Evolutionary conservation across 2,888 invertebrate species (phyloP), one percentile per base, ranked within the genome.

Genomic region (Timema cristinae): DNA sequence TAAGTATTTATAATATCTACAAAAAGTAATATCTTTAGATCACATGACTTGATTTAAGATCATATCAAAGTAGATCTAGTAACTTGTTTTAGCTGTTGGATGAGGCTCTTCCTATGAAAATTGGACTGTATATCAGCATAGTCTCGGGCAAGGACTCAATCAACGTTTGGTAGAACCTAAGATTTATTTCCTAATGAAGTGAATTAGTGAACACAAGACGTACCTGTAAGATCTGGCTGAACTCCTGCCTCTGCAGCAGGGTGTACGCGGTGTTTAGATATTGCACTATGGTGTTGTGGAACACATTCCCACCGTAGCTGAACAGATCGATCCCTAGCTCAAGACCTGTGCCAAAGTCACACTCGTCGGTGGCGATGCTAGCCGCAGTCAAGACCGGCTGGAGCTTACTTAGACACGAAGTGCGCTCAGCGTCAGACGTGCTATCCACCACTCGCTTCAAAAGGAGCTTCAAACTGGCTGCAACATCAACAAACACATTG

Each of bases 331-430:
- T 89, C 0, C 95, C 97, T 54, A 94, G 84, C 81, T 98, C 97
- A 2, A 98, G 82, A 0, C 95, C 92, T 70, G 95, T 95, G 0
- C 97, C 98, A 83, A 95, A 97, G 81, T 98, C 97, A 79, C 93
- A 92, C 81, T 98, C 98, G 79, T 98, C 98, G 72, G 93, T 90
- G 0, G 97, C 98, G 81, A 95, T 94, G 81, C 89, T 92, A 7
- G 94, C 91, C 71, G 90, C 89, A 6, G 92, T 94, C 73, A 95
- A 88, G 2, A 95, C 84, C 72, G 94, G 92, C 78, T 95, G 93
- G 6, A 97, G 80, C 50, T 90, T 87, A 47, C 90, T 89, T 73
- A 92, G 84, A 50, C 87, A 82, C 68, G 83, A 84, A 73, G 86
- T 83, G 77, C 87, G 88, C 75, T 90, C 88, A 11, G 83, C 84